Evolutionary conservation across 1,140 invertebrate species (phyloP).

Genomic region (Phocides pigmalion): DNA sequence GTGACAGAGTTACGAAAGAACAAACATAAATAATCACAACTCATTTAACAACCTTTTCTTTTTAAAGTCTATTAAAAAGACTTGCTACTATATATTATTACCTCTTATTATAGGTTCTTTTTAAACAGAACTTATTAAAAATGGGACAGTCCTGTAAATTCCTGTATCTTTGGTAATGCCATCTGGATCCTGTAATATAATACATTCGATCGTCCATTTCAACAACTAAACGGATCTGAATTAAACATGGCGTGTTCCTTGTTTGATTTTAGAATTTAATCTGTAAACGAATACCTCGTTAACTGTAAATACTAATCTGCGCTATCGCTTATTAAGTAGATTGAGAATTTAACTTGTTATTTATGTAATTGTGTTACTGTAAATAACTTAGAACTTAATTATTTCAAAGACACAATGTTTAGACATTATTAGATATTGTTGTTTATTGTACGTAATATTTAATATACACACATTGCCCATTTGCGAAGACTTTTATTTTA

Average conservation of each 20-base stretch:
- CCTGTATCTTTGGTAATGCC: not conserved
- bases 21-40: no score
- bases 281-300: constrained; percentile 10
- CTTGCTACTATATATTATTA: no score
- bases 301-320: constrained; percentile 3
- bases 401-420: no score
- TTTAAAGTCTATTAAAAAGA: no score
- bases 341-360: constrained; percentile 1
- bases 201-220: constrained; percentile 12
- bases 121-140: no score
- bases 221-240: constrained; percentile 21
- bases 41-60: no score
- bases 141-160: not conserved
- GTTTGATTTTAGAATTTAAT: constrained; percentile 10
- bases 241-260: constrained; percentile 16
- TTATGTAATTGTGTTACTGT: not conserved
- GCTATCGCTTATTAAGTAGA: not conserved
- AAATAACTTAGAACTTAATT: not conserved
- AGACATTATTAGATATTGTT: no score
- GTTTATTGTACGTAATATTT: no score
- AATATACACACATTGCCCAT: no score
- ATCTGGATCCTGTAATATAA: constrained; percentile 27
- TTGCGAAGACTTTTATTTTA: no score
- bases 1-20: no score
- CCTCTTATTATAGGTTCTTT: no score